Evolutionary conservation across 1,140 invertebrate species (phyloP).

Genomic region (Trialeurodes vaporariorum): DNA sequence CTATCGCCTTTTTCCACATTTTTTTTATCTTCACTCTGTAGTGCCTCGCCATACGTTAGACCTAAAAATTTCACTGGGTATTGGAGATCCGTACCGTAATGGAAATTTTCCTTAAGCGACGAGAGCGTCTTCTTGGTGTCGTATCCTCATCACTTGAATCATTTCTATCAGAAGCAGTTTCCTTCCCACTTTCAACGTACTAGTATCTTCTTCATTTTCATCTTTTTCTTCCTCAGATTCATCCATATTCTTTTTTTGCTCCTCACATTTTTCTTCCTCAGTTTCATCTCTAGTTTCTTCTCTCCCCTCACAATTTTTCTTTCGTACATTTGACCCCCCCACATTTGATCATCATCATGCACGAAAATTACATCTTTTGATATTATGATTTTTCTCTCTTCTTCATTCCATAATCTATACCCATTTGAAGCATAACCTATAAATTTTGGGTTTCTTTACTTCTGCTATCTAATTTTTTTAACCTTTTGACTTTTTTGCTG

Average conservation of each 20-base stretch:
- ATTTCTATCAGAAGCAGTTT: no score
- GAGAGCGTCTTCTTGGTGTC: background rate
- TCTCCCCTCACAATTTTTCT: background rate
- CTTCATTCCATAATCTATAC: background rate
- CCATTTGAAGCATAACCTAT: background rate
- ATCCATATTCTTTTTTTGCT: background rate
- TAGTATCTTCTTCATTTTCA: background rate
- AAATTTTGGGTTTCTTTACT: slow-evolving; percentile 2
- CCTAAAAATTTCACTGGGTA: background rate
- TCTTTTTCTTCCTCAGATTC: background rate
- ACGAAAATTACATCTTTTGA: background rate
- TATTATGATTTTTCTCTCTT: background rate
- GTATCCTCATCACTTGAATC: no score
- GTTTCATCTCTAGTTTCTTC: background rate
- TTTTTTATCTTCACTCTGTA: background rate
- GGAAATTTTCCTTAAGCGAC: background rate
- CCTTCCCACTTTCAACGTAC: no score
- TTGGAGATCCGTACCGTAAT: background rate
- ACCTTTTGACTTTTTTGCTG: no score
- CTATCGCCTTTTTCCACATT: background rate
- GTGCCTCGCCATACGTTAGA: background rate
- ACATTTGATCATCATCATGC: slow-evolving; percentile 16
- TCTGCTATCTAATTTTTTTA: slow-evolving; percentile 5
- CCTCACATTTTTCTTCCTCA: background rate
- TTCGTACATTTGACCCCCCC: no score